Percentiles rank a stretch among this genome's conserved stretches.
Conservation (phyloP, 2,797 vertebrate species). For the Oreortyx pictus region DNA sequence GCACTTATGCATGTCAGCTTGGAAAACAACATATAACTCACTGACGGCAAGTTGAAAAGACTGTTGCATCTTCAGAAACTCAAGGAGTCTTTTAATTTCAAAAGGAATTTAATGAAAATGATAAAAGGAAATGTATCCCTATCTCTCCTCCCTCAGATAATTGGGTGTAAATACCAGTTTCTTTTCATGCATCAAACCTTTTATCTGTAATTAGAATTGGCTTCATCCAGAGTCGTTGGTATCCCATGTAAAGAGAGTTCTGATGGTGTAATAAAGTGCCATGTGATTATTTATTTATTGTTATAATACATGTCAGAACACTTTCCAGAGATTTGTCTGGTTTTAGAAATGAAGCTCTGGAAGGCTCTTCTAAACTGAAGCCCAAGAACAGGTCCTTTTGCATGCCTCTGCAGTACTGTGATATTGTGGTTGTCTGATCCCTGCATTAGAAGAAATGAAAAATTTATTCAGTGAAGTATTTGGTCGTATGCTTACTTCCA, state of each 20-base stretch:
- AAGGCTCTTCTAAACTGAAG: neutral
- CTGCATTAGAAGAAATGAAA: rapidly evolving
- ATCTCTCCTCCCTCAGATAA: conserved; percentile 68
- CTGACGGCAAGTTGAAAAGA: conserved; percentile 45
- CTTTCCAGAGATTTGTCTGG: conserved; percentile 6
- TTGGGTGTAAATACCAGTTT: conserved; percentile 62
- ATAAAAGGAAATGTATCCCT: conserved; percentile 51
- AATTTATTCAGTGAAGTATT: neutral
- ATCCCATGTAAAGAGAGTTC: conserved; percentile 39
- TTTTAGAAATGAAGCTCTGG: conserved; percentile 9
- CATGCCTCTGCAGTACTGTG: rapidly evolving
- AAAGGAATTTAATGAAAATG: conserved; percentile 69
- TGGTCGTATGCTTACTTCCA: neutral
- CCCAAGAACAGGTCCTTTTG: neutral
- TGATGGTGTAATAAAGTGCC: conserved; percentile 38
- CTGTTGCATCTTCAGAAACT: conserved; percentile 54
- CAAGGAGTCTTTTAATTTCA: conserved; percentile 54
- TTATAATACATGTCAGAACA: conserved; percentile 49
- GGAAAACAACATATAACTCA: conserved; percentile 33
- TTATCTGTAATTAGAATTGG: conserved; percentile 71
- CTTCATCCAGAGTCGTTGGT: conserved; percentile 41
- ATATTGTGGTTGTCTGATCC: neutral
- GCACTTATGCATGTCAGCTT: neutral
- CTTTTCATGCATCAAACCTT: conserved; percentile 68
- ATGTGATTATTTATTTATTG: conserved; percentile 62